Percentiles rank a stretch among this genome's conserved stretches.
phyloP scores from a whole-genome alignment of 1,140 invertebrate species.

The Achroia grisella region DNA sequence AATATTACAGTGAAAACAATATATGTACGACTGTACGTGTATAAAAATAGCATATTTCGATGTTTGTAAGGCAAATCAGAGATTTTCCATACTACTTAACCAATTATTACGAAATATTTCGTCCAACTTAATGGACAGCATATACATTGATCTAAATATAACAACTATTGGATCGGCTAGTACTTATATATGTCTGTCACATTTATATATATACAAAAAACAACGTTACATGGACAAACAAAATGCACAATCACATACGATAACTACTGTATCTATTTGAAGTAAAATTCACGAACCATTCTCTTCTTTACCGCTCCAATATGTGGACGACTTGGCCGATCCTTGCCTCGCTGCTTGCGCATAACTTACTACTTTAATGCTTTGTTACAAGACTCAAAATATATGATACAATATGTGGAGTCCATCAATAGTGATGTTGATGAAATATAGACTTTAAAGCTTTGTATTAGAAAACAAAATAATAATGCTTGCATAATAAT shows the following conservation, averaged over 20 bases:
- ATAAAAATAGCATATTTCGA: too few species aligned
- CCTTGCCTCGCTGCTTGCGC: slow-evolving; percentile 67
- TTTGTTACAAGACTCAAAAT: slow-evolving; percentile 9
- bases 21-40: too few species aligned
- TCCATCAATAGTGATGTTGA: slow-evolving; percentile 6
- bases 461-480: neutral
- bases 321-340: slow-evolving; percentile 56
- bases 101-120: too few species aligned
- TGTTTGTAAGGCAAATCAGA: too few species aligned
- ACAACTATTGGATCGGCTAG: too few species aligned
- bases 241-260: slow-evolving; percentile 57
- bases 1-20: too few species aligned
- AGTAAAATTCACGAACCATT: slow-evolving; percentile 58
- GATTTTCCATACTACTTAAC: too few species aligned
- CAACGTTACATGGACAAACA: slow-evolving; percentile 35
- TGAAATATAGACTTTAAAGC: neutral
- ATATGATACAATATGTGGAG: too few species aligned
- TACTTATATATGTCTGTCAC: too few species aligned
- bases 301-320: slow-evolving; percentile 68
- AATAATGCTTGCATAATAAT: too few species aligned
- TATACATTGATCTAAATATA: neutral
- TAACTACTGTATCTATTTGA: slow-evolving; percentile 33
- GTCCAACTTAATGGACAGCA: too few species aligned
- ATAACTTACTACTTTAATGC: slow-evolving; percentile 51
- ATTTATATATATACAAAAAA: slow-evolving; percentile 27